Evolutionary conservation across 2,113 vertebrate species (phyloP).

Genomic region (Eublepharis macularius): DNA sequence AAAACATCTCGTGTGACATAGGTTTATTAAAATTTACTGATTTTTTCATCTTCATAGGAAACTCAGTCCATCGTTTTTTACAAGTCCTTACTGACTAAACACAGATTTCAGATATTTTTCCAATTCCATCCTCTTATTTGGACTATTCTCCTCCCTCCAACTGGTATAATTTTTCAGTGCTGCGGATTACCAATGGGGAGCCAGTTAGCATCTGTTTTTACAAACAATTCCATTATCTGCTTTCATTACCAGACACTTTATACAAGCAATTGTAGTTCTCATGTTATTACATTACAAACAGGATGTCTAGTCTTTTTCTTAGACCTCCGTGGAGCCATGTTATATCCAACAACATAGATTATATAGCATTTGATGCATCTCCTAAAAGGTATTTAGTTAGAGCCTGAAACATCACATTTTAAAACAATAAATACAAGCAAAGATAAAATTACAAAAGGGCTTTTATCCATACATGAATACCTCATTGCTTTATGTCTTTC

Average conservation of each 20-base stretch:
- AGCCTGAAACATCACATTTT: neutral
- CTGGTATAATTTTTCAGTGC: slow-evolving; percentile 45
- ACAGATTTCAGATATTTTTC: slow-evolving; percentile 32
- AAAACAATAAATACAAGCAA: neutral
- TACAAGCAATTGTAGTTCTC: slow-evolving; percentile 62
- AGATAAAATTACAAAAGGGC: neutral
- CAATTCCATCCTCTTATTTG: slow-evolving; percentile 42
- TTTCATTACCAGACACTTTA: slow-evolving; percentile 62
- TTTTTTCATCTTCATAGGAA: too few relatives aligned
- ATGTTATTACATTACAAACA: slow-evolving; percentile 40
- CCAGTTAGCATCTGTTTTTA: slow-evolving; percentile 63
- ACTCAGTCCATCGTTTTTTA: slow-evolving; percentile 53
- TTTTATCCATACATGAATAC: neutral
- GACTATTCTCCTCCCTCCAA: slow-evolving; percentile 43
- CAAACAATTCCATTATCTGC: slow-evolving; percentile 65
- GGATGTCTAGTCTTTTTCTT: neutral
- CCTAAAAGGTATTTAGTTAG: neutral
- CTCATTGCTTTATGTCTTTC: slow-evolving; percentile 42
- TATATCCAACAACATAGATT: slow-evolving; percentile 20
- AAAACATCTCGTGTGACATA: too few relatives aligned
- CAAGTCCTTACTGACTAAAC: slow-evolving; percentile 62
- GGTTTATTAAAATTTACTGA: too few relatives aligned
- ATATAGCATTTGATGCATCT: slow-evolving; percentile 25
- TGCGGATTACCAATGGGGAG: slow-evolving; percentile 45
- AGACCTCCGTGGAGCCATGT: slow-evolving; percentile 24